phyloP scores from a whole-genome alignment of 2,113 vertebrate species.

The Patagioenas fasciata region DNA sequence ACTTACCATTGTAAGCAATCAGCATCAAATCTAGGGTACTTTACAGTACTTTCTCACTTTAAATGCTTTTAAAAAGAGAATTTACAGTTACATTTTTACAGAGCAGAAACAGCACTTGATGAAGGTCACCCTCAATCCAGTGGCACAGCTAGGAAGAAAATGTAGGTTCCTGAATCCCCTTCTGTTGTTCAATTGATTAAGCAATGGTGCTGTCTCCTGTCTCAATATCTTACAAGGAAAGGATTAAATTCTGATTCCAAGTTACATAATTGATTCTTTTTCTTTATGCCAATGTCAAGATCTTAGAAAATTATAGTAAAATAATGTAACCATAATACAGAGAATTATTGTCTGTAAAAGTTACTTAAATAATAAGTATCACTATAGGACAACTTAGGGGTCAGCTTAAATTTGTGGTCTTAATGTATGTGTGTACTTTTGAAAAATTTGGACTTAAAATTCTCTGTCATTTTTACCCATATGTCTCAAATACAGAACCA shows the following conservation, averaged over 20 bases:
- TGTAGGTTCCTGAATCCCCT: not conserved
- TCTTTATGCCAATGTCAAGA: not conserved
- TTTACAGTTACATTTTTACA: not conserved
- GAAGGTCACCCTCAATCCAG: constrained; percentile 16
- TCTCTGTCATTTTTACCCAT: not conserved
- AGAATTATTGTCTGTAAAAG: not conserved
- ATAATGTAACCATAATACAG: not conserved
- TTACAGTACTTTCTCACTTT: not conserved
- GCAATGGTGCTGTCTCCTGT: not conserved
- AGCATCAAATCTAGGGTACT: constrained; percentile 2
- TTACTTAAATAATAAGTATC: not conserved
- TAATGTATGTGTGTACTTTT: not conserved
- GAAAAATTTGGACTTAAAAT: not conserved
- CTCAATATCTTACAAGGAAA: not conserved
- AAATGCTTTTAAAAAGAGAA: constrained; percentile 4
- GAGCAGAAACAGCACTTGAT: not conserved
- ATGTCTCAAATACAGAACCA: not conserved
- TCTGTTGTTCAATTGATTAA: not conserved
- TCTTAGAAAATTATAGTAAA: not conserved
- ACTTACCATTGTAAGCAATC: not conserved
- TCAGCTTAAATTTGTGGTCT: not conserved
- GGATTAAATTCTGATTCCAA: constrained; percentile 23
- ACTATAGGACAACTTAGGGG: not conserved
- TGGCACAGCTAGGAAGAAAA: not conserved
- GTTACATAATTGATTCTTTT: not conserved